A percentile compares a stretch with the other conserved stretches of the same genome.
These are phyloP conservation scores for Vulpes lagopus DNA, from an alignment of 2,113 vertebrate genomes.

Conservation along the genomic window DNA sequence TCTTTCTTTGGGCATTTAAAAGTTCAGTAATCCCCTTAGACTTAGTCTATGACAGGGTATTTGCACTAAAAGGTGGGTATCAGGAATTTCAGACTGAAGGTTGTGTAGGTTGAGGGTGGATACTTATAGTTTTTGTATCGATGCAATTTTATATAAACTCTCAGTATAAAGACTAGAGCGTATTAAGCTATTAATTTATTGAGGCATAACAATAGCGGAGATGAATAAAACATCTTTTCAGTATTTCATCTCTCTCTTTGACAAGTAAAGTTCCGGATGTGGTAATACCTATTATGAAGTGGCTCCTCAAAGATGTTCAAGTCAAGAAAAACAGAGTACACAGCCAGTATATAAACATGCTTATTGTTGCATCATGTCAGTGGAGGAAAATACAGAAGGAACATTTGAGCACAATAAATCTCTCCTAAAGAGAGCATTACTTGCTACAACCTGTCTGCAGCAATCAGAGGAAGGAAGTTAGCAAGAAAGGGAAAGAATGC, in stretches of 20 bases:
- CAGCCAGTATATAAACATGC: background rate
- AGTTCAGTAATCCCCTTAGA: background rate
- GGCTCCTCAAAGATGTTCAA: background rate
- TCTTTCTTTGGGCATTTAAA: background rate
- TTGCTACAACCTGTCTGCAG: constrained; percentile 59
- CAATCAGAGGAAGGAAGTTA: constrained; percentile 71
- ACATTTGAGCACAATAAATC: constrained; percentile 51
- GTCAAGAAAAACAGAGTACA: background rate
- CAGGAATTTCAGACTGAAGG: background rate
- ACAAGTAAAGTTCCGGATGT: background rate
- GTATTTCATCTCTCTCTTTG: constrained; percentile 21
- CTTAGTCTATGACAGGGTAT: background rate
- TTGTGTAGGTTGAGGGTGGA: fast-evolving
- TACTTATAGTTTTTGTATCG: background rate
- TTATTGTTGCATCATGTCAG: constrained; percentile 36
- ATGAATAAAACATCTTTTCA: constrained; percentile 23
- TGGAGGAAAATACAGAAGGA: constrained; percentile 50
- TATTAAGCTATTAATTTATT: background rate
- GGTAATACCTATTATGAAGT: background rate
- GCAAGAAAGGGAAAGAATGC: constrained; percentile 31
- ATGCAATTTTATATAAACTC: background rate
- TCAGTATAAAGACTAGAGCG: background rate
- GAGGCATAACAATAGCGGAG: background rate
- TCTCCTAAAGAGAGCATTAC: constrained; percentile 25
- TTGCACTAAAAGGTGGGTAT: background rate